A percentile compares a stretch with the other conserved stretches of the same genome.
Conservation (phyloP, 30 jellyfish, hydroid and myxozoan genomes). For the Hydra vulgaris region DNA sequence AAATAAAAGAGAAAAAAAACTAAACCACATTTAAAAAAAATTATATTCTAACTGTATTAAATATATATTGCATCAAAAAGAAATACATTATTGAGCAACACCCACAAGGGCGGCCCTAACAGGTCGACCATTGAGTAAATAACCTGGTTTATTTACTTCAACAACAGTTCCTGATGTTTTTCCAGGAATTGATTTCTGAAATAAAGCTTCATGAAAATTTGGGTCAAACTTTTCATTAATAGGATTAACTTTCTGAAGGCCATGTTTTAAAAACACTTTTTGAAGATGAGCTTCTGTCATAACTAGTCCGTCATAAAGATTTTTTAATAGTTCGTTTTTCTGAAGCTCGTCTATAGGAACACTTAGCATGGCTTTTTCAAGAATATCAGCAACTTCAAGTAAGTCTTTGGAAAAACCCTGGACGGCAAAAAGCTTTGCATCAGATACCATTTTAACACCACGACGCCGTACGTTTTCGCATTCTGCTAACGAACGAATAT, state of each 20-base stretch:
- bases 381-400: conserved; percentile 78
- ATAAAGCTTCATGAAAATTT: conserved; percentile 90
- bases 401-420: conserved; percentile 85
- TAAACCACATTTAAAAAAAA: too few species aligned
- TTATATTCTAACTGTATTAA: background rate
- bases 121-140: conserved; percentile 69
- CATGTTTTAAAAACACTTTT: conserved; percentile 68
- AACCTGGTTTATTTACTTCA: conserved; percentile 70
- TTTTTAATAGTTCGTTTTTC: conserved; percentile 38
- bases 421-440: conserved; percentile 61
- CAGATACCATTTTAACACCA: conserved; percentile 55
- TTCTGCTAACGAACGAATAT: conserved; percentile 85
- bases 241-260: conserved; percentile 70
- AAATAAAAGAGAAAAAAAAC: too few species aligned
- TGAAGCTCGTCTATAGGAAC: conserved; percentile 61
- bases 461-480: conserved; percentile 61
- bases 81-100: conserved; percentile 41
- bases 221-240: conserved; percentile 85
- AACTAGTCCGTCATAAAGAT: conserved; percentile 59
- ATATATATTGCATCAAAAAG: background rate
- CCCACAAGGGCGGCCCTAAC: conserved; percentile 96
- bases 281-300: conserved; percentile 86
- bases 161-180: conserved; percentile 91
- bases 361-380: conserved; percentile 85
- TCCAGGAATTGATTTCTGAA: conserved; percentile 72